Evolutionary conservation across 2,113 vertebrate genomes (phyloP), one percentile per base, ranked within the genome.

Genomic region (Clarias batrachus): DNA sequence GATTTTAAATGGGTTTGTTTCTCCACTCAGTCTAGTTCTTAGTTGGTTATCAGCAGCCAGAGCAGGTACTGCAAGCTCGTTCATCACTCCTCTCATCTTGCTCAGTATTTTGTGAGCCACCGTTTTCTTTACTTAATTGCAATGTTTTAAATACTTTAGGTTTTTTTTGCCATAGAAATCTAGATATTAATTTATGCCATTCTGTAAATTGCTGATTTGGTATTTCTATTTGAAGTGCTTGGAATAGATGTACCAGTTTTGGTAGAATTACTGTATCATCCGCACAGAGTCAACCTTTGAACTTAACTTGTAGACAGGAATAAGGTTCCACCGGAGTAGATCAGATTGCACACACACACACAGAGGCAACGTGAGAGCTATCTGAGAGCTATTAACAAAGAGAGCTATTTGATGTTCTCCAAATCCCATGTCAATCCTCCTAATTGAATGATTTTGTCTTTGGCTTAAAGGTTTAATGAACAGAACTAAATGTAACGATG

Each of bases 1-100:
- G 14, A 52, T 84, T 33, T 84, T 74, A 52, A 85, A 19, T 78
- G 84, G 84, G 17, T 66, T 80, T 17, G 3, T 1, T 66, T 65
- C n/a, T 33, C 78, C 17, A 70, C 52, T 14, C 33, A 73, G 0
- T 8, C 48, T 48, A 48, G 48, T 48, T n/a, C 17, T 4, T 37
- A 82, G 30, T 37, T 82, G 65, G 8, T 60, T n/a, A 30, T 83
- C 60, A 25, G 21, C 27, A 16, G 66, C 41, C 0, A 83, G 7
- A 54, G 63, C 56, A 30, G 48, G 21, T 71, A 56, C 2, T 30
- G 66, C 48, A 8, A 57, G 1, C 11, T 19, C 82, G 7, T 17
- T 1, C 21, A 68, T 54, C 41, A 41, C 57, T 25, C 25, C 23
- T 41, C 8, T 10, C n/a, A 84, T n/a, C 12, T 41, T 73, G 57